Evolutionary conservation across 2,797 vertebrate species (phyloP), one percentile per base, ranked within the genome.

Genomic region (Anomalospiza imberbis): DNA sequence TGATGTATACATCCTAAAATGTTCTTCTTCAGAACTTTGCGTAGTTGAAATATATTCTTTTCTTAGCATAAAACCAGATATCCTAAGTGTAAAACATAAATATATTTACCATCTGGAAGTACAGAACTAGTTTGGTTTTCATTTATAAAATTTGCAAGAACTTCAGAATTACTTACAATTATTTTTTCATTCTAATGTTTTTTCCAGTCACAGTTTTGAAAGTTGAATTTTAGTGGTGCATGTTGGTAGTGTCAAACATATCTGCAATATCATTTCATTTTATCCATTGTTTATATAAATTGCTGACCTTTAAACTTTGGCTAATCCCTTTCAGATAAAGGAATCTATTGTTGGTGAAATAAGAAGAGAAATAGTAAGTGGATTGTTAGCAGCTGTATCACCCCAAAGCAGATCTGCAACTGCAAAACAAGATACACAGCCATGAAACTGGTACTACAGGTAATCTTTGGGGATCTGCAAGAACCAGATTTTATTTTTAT

Each of bases 311-410:
- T 82, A 93, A 89, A 90, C 65, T 82, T 77, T 18, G 55, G n/a
- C 54, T 95, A 79, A 89, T 95, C 57, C 12, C 31, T 96, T 97
- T 82, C 94, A 99, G 99, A 99, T 99, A 94, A 99, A 99, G 95
- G 98, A 99, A 83, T 99, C 98, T 53, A 98, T 99, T 89, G 98
- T 98, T 38, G 98, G 99, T 57, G 99, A 99, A 97, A 98, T 99
- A 95, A 98, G 98, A 93, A 97, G 98, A 95, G 99, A 99, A 98
- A 99, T 99, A 92, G 98, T 99, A 96, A 98, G 98, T 82, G 99
- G 99, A 94, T 98, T 99, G 85, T 97, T 99, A 94, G 98, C 99
- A 85, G 98, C 98, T 31, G 98, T 98, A 53, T 98, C 98, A 7
- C 97, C 97, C 57, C 97, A 98, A 32, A 97, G 74, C 93, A 97